Evolutionary conservation across 2,888 invertebrate genomes (phyloP).

Genomic region (Tridacna crocea): DNA sequence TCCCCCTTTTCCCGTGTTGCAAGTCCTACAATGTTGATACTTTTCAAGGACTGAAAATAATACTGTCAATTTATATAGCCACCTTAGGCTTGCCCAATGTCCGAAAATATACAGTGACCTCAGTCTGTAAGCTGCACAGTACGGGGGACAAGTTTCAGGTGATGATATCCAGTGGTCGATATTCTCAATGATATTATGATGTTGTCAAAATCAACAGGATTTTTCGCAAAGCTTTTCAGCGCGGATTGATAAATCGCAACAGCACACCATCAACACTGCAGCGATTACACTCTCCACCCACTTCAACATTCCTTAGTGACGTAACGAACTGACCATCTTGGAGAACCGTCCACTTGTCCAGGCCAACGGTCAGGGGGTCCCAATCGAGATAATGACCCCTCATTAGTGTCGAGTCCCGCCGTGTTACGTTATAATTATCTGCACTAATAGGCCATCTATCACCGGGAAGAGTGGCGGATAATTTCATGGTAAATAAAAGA

Average conservation of each 20-base stretch:
- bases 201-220: too few relatives aligned
- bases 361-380: background rate
- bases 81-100: too few relatives aligned
- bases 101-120: too few relatives aligned
- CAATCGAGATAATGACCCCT: constrained; percentile 13
- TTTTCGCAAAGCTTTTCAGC: background rate
- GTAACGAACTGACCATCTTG: constrained; percentile 4
- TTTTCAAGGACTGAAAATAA: background rate
- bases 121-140: too few relatives aligned
- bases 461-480: constrained; percentile 36
- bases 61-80: too few relatives aligned
- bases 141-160: too few relatives aligned
- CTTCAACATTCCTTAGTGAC: background rate
- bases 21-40: too few relatives aligned
- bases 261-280: constrained; percentile 5
- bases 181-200: too few relatives aligned
- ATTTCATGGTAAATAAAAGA: constrained; percentile 50
- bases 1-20: too few relatives aligned
- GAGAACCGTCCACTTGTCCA: background rate
- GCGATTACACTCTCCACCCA: background rate
- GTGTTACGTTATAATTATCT: constrained; percentile 37
- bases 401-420: constrained; percentile 19
- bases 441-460: constrained; percentile 37
- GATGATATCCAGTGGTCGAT: too few relatives aligned
- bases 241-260: background rate